phyloP scores from a whole-genome alignment of 2,888 invertebrate species.

The Sinelater perroti region DNA sequence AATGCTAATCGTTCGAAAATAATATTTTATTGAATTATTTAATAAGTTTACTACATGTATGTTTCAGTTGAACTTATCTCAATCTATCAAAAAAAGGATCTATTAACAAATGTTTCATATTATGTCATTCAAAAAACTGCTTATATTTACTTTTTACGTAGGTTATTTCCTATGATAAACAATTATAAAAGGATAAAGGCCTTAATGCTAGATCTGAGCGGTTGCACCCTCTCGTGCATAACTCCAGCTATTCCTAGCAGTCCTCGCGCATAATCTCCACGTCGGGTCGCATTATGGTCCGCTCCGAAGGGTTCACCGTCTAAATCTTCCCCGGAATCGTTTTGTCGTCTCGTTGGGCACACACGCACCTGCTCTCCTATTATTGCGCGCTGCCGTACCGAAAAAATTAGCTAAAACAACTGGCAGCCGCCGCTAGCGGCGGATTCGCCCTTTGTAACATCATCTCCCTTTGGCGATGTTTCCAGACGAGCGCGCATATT shows the following conservation, averaged over 20 bases:
- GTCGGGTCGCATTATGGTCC: conserved; percentile 36
- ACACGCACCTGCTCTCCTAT: conserved; percentile 33
- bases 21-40: no score
- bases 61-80: no score
- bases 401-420: conserved; percentile 19
- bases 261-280: conserved; percentile 35
- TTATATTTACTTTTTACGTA: no score
- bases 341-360: conserved; percentile 33
- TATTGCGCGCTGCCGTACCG: conserved; percentile 26
- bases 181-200: no score
- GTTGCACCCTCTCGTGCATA: background rate
- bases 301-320: conserved; percentile 35
- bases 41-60: no score
- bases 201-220: no score
- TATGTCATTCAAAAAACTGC: no score
- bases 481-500: background rate
- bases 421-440: background rate
- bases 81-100: no score
- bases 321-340: conserved; percentile 38
- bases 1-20: no score
- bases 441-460: background rate
- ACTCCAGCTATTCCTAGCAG: conserved; percentile 24
- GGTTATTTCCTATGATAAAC: no score
- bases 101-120: no score
- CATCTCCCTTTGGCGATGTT: background rate